phyloP scores from a whole-genome alignment of 2,113 vertebrate species.

The Apteryx mantelli region DNA sequence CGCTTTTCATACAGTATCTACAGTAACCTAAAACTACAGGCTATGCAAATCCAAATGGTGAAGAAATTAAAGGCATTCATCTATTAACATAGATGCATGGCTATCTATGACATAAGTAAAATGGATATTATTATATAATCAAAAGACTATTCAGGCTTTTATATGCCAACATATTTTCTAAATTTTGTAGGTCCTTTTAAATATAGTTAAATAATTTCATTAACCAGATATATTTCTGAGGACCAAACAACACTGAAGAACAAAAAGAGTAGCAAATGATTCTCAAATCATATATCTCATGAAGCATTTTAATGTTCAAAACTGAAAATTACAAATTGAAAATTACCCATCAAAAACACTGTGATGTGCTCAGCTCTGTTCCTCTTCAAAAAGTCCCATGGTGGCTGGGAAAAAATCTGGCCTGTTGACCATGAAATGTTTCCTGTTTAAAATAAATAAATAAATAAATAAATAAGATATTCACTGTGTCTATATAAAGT shows the following conservation, averaged over 20 bases:
- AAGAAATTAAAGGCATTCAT: neutral
- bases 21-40: neutral
- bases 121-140: neutral
- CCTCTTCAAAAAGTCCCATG: slow-evolving; percentile 92
- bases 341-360: slow-evolving; percentile 78
- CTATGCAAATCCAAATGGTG: neutral
- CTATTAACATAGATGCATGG: neutral
- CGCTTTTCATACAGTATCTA: neutral
- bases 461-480: neutral
- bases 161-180: neutral
- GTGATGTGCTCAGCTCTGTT: slow-evolving; percentile 84
- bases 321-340: neutral
- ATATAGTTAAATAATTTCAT: neutral
- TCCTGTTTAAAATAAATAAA: slow-evolving; percentile 77
- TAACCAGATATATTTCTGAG: neutral
- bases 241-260: neutral
- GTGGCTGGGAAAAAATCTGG: slow-evolving; percentile 83
- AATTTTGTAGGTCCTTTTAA: neutral
- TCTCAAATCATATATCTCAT: neutral
- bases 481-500: neutral
- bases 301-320: neutral
- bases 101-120: neutral
- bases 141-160: neutral
- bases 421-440: slow-evolving; percentile 83
- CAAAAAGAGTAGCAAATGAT: neutral